Conservation (phyloP, 2,888 invertebrate genomes). For the Mythimna impura region DNA sequence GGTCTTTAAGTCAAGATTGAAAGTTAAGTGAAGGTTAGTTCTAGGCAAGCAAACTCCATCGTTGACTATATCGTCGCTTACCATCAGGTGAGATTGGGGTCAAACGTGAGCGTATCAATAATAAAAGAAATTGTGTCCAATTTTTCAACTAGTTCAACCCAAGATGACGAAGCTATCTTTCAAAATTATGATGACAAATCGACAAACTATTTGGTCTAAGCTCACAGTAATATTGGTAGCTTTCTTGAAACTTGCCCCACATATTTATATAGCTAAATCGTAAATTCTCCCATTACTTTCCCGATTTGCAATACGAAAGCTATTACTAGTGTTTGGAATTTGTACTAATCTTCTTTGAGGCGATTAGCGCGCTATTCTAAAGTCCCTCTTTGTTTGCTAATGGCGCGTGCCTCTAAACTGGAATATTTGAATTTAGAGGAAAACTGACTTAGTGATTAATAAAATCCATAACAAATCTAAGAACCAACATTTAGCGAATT, state of each 20-base stretch:
- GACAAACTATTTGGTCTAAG: neutral
- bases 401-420: neutral
- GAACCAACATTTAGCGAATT: neutral
- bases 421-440: conserved; percentile 6
- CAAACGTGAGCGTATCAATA: no score
- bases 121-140: no score
- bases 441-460: neutral
- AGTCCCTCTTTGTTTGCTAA: neutral
- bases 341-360: conserved; percentile 39
- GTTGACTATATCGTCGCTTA: no score
- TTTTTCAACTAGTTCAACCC: neutral
- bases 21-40: no score
- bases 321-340: conserved; percentile 43
- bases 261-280: conserved; percentile 10
- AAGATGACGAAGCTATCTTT: neutral
- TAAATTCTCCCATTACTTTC: conserved; percentile 47
- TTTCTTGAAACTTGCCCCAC: conserved; percentile 7
- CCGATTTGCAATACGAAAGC: conserved; percentile 41
- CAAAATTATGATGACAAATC: conserved; percentile 16
- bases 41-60: no score
- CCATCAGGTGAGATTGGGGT: no score
- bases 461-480: neutral
- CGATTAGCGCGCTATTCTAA: conserved; percentile 10
- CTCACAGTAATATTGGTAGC: neutral
- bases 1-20: no score